Conservation (phyloP, 2,113 vertebrate species). For the Dinomys branickii region DNA sequence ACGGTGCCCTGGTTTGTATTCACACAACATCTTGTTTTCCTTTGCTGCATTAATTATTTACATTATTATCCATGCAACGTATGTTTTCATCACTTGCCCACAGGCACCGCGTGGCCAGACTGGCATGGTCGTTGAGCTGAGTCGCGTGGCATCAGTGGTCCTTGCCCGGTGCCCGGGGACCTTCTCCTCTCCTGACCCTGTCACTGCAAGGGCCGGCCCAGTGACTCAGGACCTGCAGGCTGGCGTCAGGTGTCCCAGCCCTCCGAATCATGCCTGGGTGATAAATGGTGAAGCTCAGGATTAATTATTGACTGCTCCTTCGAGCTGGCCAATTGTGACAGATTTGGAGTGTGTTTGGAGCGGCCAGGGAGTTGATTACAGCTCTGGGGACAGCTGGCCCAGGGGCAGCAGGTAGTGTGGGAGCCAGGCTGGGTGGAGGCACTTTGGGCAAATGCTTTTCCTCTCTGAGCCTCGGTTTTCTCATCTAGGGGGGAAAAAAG, state of each 20-base stretch:
- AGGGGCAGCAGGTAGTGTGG: background rate
- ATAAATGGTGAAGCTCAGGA: conserved; percentile 16
- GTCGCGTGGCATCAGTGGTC: accelerated
- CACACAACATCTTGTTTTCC: background rate
- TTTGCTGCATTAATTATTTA: conserved; percentile 41
- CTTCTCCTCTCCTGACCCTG: background rate
- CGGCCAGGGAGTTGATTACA: conserved; percentile 74
- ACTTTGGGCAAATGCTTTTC: accelerated
- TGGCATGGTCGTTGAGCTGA: background rate
- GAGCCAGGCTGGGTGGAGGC: background rate
- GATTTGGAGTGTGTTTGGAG: background rate
- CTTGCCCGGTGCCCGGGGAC: background rate
- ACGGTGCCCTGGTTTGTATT: background rate
- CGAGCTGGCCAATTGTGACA: conserved; percentile 8
- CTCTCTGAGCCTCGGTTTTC: background rate
- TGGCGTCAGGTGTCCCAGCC: background rate
- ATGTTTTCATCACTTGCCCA: background rate
- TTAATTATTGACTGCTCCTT: conserved; percentile 70
- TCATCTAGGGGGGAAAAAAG: background rate
- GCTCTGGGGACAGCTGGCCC: conserved; percentile 43
- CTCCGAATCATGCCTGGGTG: background rate
- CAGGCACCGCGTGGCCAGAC: background rate
- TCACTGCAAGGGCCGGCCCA: background rate
- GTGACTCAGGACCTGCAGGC: background rate
- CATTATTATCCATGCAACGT: background rate